These are phyloP conservation scores for Rhamphomyia laevipes DNA, from an alignment of 2,888 invertebrate genomes.

Conservation along the genomic window DNA sequence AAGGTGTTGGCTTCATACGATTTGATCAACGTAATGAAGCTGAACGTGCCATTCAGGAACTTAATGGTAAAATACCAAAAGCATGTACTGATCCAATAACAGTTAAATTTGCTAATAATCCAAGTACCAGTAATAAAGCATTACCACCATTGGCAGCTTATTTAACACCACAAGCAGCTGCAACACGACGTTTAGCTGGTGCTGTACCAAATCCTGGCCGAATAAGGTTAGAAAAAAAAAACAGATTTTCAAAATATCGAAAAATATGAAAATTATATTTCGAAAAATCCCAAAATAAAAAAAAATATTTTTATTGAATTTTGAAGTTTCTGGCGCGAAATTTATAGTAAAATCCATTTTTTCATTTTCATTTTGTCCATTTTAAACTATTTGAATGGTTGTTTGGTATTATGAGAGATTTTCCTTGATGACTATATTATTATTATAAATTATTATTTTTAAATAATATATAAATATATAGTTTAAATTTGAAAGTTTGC, in stretches of 20 bases:
- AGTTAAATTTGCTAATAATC: conserved; percentile 91
- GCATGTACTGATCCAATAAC: conserved; percentile 82
- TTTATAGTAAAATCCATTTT: too few relatives aligned
- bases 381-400: too few relatives aligned
- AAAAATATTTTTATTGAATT: too few relatives aligned
- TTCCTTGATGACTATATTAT: too few relatives aligned
- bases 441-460: too few relatives aligned
- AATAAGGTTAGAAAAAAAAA: conserved; percentile 47
- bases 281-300: too few relatives aligned
- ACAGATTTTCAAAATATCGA: background rate
- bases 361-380: too few relatives aligned
- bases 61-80: conserved; percentile 82
- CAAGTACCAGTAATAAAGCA: conserved; percentile 76
- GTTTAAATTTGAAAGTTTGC: too few relatives aligned
- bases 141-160: conserved; percentile 75
- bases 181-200: conserved; percentile 70
- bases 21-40: conserved; percentile 88
- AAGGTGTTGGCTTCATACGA: conserved; percentile 89
- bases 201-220: conserved; percentile 46
- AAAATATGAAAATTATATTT: too few relatives aligned
- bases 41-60: conserved; percentile 78
- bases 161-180: conserved; percentile 63
- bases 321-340: too few relatives aligned
- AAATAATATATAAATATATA: too few relatives aligned
- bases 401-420: too few relatives aligned